A percentile compares a stretch with the other conserved stretches of the same genome.
Evolutionary conservation across 2,888 invertebrate species (phyloP).

Genomic region (Athrips mouffetella): DNA sequence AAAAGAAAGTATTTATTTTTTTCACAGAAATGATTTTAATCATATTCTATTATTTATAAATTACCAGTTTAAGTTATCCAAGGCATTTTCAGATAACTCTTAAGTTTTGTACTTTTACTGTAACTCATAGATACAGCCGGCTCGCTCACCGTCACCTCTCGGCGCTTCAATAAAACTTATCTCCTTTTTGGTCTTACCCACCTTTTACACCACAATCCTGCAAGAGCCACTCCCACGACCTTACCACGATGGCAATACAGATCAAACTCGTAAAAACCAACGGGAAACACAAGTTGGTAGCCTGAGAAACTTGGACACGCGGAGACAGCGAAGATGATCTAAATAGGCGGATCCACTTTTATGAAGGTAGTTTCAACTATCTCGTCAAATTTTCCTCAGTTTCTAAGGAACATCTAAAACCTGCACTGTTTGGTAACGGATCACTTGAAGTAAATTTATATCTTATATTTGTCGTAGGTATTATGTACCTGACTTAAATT

Average conservation of each 20-base stretch:
- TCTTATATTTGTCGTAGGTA: too few species aligned
- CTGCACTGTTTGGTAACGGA: neutral
- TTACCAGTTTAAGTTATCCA: too few species aligned
- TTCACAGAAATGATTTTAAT: too few species aligned
- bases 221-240: conserved; percentile 8
- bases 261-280: conserved; percentile 14
- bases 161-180: conserved; percentile 62
- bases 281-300: conserved; percentile 25
- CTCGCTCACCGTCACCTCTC: conserved; percentile 47
- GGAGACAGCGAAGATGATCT: conserved; percentile 60
- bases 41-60: too few species aligned
- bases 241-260: conserved; percentile 21
- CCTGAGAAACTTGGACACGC: conserved; percentile 30
- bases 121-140: too few species aligned
- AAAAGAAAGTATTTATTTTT: too few species aligned
- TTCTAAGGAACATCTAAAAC: neutral
- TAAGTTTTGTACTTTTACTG: too few species aligned
- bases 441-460: too few species aligned
- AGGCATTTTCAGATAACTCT: too few species aligned
- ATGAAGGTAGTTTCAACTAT: conserved; percentile 48
- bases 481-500: too few species aligned
- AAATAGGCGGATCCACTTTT: conserved; percentile 61
- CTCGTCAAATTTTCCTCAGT: conserved; percentile 16
- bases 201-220: conserved; percentile 32
- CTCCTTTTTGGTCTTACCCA: conserved; percentile 48